Percentiles rank a stretch among this genome's conserved stretches.
Evolutionary conservation across 2,888 invertebrate species (phyloP).

Genomic region (Sphaerophoria rueppellii): DNA sequence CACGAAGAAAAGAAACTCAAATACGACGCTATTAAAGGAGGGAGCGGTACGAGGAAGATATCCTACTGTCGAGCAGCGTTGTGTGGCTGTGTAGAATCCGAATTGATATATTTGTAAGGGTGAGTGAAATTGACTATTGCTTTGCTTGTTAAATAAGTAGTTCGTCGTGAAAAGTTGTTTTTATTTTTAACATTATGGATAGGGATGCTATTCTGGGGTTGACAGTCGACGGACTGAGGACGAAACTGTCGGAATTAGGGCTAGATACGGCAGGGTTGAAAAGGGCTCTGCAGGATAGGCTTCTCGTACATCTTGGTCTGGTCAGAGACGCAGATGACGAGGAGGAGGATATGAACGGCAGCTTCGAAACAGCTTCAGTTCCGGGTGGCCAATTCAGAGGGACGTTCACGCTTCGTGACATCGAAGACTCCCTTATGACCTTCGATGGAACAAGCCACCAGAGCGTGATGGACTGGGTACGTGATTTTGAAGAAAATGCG

Average conservation of each 20-base stretch:
- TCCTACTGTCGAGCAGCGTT: no score
- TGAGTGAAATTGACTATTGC: no score
- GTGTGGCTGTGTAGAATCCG: no score
- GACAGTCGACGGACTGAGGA: background rate
- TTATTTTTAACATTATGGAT: background rate
- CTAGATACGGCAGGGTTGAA: background rate
- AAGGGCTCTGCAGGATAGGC: background rate
- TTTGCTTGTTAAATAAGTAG: background rate
- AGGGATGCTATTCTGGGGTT: background rate
- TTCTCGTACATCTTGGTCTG: background rate
- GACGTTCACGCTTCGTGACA: constrained; percentile 34
- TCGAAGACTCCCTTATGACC: constrained; percentile 28
- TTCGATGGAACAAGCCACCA: constrained; percentile 26
- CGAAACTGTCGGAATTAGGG: background rate
- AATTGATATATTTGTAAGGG: no score
- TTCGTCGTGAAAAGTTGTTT: no score
- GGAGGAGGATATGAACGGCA: background rate
- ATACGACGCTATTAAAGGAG: no score
- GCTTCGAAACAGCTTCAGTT: background rate
- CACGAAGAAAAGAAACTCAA: no score
- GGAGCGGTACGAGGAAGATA: no score
- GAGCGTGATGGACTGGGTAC: constrained; percentile 12
- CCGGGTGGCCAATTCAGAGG: background rate
- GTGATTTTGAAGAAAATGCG: constrained; percentile 34
- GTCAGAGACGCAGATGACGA: background rate